Evolutionary conservation across 2,888 invertebrate genomes (phyloP), one percentile per base, ranked within the genome.

Genomic region (Anodontia alba): DNA sequence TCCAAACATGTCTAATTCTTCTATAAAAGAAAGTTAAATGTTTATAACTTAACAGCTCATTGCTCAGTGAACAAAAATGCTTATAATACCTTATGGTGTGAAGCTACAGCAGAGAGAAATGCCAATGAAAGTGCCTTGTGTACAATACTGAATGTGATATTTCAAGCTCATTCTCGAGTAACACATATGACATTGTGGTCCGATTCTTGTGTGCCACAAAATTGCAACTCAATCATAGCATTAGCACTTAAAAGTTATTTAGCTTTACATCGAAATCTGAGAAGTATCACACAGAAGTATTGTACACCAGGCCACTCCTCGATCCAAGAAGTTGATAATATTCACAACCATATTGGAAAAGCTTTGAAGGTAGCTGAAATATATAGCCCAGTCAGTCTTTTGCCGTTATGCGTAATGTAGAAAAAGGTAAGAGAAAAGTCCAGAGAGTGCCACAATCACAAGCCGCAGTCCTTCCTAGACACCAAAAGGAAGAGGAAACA

Each of bases 261-360:
- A 26, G 29, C 1, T 33, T n/a, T 20, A 1, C 36, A 62, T 51
- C 62, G 29, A 54, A 33, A 26, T 31, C n/a, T 79, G 0, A 17
- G 66, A 17, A 49, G 26, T 1, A 75, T 79, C 17, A 54, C 29
- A 29, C 78, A 79, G 57, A 79, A 70, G 38, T 79, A 57, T 68
- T 46, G 75, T 3, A 57, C 75, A 38, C 80, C 75, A 12, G 80
- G 80, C 8, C 62, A 76, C 29, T 76, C 70, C 0, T 43, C 36
- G 1, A 80, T 80, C 20, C 76, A 81, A 29, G 80, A 82, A 46
- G 82, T 86, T 0, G 83, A 86, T 49, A 77, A 73, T 75, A 73
- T 81, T 2, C 76, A 85, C 38, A 76, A 80, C 54, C 71, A 73
- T n/a, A 72, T 81, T 26, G 81, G 83, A 69, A 82, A 81, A 67